Evolutionary conservation across 2,113 vertebrate species (phyloP).

Genomic region (Onychorhynchus coronatus): DNA sequence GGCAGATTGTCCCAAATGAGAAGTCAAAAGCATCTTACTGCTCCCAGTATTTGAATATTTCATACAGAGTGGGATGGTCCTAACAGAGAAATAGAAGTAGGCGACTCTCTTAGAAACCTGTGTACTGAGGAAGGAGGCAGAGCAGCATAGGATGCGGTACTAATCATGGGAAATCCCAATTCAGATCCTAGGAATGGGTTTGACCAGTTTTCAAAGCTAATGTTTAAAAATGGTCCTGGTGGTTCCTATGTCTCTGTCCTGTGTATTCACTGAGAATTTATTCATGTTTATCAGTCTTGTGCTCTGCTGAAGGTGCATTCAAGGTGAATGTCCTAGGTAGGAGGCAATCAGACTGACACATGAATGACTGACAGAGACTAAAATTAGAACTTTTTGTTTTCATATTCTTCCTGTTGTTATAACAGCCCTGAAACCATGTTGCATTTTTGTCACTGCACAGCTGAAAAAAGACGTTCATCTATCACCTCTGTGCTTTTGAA

Average conservation of each 20-base stretch:
- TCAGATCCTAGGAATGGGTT: neutral
- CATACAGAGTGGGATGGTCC: neutral
- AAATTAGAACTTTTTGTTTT: constrained; percentile 8
- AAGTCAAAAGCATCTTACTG: neutral
- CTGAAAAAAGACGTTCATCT: neutral
- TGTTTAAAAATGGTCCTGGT: neutral
- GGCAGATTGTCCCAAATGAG: neutral
- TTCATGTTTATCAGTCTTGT: neutral
- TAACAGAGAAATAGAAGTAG: neutral
- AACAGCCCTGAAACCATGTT: neutral
- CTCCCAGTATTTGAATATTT: neutral
- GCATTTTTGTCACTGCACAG: neutral
- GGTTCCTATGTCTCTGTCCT: neutral
- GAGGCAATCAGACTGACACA: neutral
- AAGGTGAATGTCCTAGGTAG: neutral
- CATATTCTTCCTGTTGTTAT: neutral
- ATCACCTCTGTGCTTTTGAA: constrained; percentile 34
- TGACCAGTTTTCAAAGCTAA: neutral
- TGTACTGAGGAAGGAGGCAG: neutral
- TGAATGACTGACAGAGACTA: neutral
- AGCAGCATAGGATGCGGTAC: too few relatives aligned
- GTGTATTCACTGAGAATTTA: neutral
- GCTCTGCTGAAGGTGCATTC: neutral
- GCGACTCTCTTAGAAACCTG: neutral
- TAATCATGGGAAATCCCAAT: neutral